Evolutionary conservation across 2,888 invertebrate genomes (phyloP).

Genomic region (Tillus elongatus): DNA sequence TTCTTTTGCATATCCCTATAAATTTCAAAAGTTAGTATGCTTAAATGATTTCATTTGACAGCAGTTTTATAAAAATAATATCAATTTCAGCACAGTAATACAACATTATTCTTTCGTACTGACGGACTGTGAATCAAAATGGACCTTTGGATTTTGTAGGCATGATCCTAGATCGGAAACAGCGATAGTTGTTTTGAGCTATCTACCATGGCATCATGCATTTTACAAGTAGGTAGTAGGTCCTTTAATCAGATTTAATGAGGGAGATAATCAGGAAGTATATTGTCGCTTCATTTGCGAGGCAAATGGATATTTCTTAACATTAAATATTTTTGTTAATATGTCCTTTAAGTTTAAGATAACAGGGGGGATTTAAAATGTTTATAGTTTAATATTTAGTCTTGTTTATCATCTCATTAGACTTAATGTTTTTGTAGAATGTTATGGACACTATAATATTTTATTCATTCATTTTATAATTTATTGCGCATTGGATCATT

Average conservation of each 20-base stretch:
- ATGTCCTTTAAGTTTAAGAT: too few species aligned
- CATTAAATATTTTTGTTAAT: too few species aligned
- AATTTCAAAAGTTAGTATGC: conserved; percentile 61
- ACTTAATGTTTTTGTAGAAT: too few species aligned
- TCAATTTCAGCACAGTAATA: conserved; percentile 62
- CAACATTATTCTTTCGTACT: conserved; percentile 96
- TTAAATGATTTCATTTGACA: conserved; percentile 12
- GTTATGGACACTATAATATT: too few species aligned
- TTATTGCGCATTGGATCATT: too few species aligned
- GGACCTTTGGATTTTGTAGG: conserved; percentile 95
- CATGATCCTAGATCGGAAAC: conserved; percentile 85
- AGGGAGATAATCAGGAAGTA: conserved; percentile 14
- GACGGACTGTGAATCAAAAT: conserved; percentile 90
- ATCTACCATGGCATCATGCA: conserved; percentile 93
- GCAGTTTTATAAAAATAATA: conserved; percentile 17
- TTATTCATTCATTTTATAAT: too few species aligned
- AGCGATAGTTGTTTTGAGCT: conserved; percentile 76
- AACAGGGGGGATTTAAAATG: too few species aligned
- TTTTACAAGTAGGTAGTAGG: conserved; percentile 81
- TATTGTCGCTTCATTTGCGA: too few species aligned
- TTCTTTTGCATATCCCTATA: conserved; percentile 85
- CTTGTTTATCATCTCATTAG: too few species aligned
- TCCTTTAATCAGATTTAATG: too few species aligned
- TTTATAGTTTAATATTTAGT: too few species aligned
- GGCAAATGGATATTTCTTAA: too few species aligned